Percentiles rank a stretch among this genome's conserved stretches.
These are phyloP conservation scores for Caenorhabditis uteleia DNA, from an alignment of 2,888 invertebrate genomes.

Conservation along the genomic window DNA sequence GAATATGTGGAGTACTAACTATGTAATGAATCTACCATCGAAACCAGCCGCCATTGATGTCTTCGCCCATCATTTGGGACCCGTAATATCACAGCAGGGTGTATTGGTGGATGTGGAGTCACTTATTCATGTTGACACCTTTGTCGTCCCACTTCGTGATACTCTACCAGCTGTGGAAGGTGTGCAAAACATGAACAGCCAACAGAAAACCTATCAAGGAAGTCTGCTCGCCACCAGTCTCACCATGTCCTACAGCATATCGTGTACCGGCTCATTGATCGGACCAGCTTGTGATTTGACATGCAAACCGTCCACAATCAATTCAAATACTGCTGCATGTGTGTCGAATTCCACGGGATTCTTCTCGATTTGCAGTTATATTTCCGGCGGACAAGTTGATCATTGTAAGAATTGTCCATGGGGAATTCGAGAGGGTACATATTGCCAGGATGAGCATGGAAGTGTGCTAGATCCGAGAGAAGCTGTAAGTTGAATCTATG, in stretches of 20 bases:
- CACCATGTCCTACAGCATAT: slow-evolving; percentile 56
- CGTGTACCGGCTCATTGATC: slow-evolving; percentile 57
- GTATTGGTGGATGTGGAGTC: slow-evolving; percentile 40
- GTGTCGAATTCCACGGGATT: slow-evolving; percentile 54
- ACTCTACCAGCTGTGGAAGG: slow-evolving; percentile 28
- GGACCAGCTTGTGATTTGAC: slow-evolving; percentile 63
- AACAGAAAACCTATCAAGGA: slow-evolving; percentile 51
- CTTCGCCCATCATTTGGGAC: slow-evolving; percentile 57
- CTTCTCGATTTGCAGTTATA: slow-evolving; percentile 59
- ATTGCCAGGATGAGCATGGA: slow-evolving; percentile 58
- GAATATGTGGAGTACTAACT: slow-evolving; percentile 29
- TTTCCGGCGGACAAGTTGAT: slow-evolving; percentile 48
- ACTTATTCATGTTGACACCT: slow-evolving; percentile 56
- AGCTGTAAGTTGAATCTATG: slow-evolving; percentile 26
- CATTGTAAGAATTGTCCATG: slow-evolving; percentile 65
- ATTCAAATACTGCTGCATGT: slow-evolving; percentile 47
- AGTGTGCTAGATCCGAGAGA: slow-evolving; percentile 46
- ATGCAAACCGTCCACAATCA: slow-evolving; percentile 52
- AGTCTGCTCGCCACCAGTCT: slow-evolving; percentile 53
- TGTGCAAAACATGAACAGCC: slow-evolving; percentile 42
- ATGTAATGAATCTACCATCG: slow-evolving; percentile 26
- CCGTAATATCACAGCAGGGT: slow-evolving; percentile 42
- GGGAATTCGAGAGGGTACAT: slow-evolving; percentile 59
- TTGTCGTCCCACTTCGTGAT: slow-evolving; percentile 38
- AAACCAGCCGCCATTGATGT: slow-evolving; percentile 55